phyloP scores from a whole-genome alignment of 2,113 vertebrate species.

The Chascanopsetta lugubris region DNA sequence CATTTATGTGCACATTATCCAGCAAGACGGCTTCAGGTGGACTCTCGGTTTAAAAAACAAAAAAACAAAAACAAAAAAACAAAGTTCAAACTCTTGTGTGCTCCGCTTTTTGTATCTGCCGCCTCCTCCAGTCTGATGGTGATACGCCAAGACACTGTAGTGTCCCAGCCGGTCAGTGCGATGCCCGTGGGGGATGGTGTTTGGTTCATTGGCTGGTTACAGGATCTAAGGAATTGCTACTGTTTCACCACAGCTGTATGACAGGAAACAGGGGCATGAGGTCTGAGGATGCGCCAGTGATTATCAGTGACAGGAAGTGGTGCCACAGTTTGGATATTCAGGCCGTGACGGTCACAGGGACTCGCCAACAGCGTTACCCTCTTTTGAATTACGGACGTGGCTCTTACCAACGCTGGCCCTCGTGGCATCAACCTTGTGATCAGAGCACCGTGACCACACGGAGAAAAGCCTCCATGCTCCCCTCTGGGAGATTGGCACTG shows the following conservation, averaged over 20 bases:
- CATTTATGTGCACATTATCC: constrained; percentile 40
- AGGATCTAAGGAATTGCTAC: constrained; percentile 42
- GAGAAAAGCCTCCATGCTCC: too few species aligned
- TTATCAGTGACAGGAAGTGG: constrained; percentile 55
- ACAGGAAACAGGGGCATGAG: constrained; percentile 34
- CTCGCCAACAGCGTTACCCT: too few species aligned
- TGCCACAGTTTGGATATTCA: constrained; percentile 17
- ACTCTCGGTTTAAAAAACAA: too few species aligned
- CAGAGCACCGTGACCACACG: too few species aligned
- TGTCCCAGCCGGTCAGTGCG: constrained; percentile 32
- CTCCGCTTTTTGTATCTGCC: neutral
- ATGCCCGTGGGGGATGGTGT: constrained; percentile 26
- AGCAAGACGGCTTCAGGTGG: constrained; percentile 22
- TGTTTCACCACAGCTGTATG: constrained; percentile 39
- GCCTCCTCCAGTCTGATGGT: constrained; percentile 23
- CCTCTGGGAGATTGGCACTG: too few species aligned
- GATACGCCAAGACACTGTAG: constrained; percentile 11
- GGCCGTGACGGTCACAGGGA: constrained; percentile 20
- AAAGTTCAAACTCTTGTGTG: neutral
- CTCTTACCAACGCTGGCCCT: too few species aligned
- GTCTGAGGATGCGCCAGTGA: constrained; percentile 51
- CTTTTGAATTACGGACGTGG: too few species aligned
- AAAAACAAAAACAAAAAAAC: too few species aligned
- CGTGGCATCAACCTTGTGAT: too few species aligned
- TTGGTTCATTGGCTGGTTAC: constrained; percentile 26